phyloP scores from a whole-genome alignment of 2,113 vertebrate species.

The Neotoma lepida region DNA sequence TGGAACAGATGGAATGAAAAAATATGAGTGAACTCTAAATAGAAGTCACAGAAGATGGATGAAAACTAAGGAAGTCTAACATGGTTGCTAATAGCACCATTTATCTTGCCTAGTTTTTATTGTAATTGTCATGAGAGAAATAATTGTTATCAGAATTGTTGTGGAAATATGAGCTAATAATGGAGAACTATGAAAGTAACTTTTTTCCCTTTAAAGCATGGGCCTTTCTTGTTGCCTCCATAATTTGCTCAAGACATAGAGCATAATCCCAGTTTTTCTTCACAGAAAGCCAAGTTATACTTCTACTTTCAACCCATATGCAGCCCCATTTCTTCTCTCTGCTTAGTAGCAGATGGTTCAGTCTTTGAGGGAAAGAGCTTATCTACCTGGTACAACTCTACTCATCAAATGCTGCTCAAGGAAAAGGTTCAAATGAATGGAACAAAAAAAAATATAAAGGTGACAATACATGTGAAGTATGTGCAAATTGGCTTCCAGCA shows the following conservation, averaged over 20 bases:
- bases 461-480: neutral
- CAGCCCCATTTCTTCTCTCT: neutral
- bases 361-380: neutral
- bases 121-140: neutral
- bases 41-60: neutral
- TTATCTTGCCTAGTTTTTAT: constrained; percentile 19
- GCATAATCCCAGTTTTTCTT: neutral
- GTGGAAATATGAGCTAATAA: neutral
- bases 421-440: neutral
- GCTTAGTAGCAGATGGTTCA: neutral
- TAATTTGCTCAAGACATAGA: neutral
- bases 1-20: constrained; percentile 16
- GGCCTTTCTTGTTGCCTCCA: neutral
- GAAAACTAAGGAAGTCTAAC: neutral
- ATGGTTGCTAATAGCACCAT: neutral
- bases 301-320: neutral
- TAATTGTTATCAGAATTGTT: neutral
- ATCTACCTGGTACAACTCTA: neutral
- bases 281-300: neutral
- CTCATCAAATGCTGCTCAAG: neutral
- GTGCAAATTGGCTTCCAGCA: neutral
- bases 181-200: neutral
- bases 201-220: neutral
- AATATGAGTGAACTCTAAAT: constrained; percentile 12
- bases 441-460: neutral